Percentiles rank a stretch among this genome's conserved stretches.
phyloP scores from a whole-genome alignment of 2,888 invertebrate species.

The Emmelina monodactyla region DNA sequence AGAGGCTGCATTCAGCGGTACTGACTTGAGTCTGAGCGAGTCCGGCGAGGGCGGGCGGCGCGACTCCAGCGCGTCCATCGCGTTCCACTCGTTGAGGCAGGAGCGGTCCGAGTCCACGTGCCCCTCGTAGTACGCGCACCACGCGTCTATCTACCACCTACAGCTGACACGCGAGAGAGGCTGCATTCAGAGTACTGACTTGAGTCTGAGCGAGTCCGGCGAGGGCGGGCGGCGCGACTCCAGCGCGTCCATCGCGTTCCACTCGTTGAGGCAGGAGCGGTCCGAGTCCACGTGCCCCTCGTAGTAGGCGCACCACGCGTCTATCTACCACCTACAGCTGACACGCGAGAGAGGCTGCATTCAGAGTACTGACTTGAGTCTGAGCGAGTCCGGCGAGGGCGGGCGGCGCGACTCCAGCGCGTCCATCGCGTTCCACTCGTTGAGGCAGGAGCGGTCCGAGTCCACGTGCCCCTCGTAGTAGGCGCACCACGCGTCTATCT shows the following conservation, averaged over 20 bases:
- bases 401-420: slow-evolving; percentile 89
- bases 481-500: too few species aligned
- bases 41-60: slow-evolving; percentile 90
- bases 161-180: too few species aligned
- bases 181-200: too few species aligned
- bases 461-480: slow-evolving; percentile 89
- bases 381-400: slow-evolving; percentile 88
- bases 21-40: slow-evolving; percentile 84
- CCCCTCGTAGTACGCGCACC: slow-evolving; percentile 91
- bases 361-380: slow-evolving; percentile 84
- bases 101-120: slow-evolving; percentile 89
- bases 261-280: slow-evolving; percentile 93
- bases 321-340: too few species aligned
- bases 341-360: too few species aligned
- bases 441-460: slow-evolving; percentile 91
- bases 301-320: slow-evolving; percentile 95
- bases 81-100: slow-evolving; percentile 97
- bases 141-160: too few species aligned
- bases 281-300: slow-evolving; percentile 88
- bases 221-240: slow-evolving; percentile 91
- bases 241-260: slow-evolving; percentile 95
- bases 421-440: slow-evolving; percentile 98
- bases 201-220: slow-evolving; percentile 86
- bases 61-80: slow-evolving; percentile 93
- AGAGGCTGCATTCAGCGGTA: too few species aligned